phyloP scores from a whole-genome alignment of 2,113 vertebrate genomes.

The Calyptomena viridis region DNA sequence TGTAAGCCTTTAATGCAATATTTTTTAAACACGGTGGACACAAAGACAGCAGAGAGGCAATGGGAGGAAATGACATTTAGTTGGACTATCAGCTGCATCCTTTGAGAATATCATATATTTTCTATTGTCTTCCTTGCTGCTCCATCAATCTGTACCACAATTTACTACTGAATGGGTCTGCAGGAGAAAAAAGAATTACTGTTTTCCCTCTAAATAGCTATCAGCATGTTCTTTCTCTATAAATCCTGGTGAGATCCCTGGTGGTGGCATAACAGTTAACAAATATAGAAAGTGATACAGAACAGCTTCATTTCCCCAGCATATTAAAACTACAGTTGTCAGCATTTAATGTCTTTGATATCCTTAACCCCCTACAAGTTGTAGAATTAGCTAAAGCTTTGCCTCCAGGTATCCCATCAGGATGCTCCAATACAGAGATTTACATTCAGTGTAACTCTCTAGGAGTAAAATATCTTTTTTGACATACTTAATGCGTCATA shows the following conservation, averaged over 20 bases:
- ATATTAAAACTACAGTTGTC: slow-evolving; percentile 64
- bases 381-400: slow-evolving; percentile 65
- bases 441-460: slow-evolving; percentile 40
- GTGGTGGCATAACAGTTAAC: slow-evolving; percentile 57
- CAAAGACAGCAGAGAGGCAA: not conserved
- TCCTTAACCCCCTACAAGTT: slow-evolving; percentile 63
- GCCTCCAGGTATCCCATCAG: slow-evolving; percentile 67
- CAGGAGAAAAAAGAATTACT: slow-evolving; percentile 13
- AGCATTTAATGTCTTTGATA: slow-evolving; percentile 59
- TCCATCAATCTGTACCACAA: slow-evolving; percentile 22
- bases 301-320: slow-evolving; percentile 62
- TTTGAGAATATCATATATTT: not conserved
- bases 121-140: not conserved
- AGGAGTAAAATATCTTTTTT: slow-evolving; percentile 56
- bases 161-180: slow-evolving; percentile 7
- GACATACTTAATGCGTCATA: slow-evolving; percentile 58
- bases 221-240: slow-evolving; percentile 45
- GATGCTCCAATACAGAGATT: slow-evolving; percentile 50
- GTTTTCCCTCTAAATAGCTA: slow-evolving; percentile 53
- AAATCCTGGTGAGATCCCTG: slow-evolving; percentile 59
- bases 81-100: not conserved
- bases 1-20: not conserved
- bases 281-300: slow-evolving; percentile 56
- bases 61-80: not conserved
- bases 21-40: not conserved